Conservation (phyloP, 2,113 vertebrate genomes). For the Machaerirhynchus nigripectus region DNA sequence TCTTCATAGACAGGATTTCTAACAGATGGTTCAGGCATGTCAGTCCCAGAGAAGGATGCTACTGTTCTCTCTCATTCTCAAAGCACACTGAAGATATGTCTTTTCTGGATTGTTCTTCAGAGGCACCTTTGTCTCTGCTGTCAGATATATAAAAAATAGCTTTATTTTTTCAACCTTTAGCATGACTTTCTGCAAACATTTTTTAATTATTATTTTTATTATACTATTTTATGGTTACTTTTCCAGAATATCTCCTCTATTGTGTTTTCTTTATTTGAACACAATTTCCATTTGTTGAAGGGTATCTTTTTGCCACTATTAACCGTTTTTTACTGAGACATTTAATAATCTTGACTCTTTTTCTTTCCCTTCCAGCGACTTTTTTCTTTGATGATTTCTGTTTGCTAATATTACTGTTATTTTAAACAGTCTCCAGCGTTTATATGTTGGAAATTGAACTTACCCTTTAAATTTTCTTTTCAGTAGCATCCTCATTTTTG, state of each 20-base stretch:
- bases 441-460: background rate
- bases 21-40: background rate
- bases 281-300: background rate
- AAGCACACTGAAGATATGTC: background rate
- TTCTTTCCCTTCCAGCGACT: background rate
- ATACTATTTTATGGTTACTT: background rate
- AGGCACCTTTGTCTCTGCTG: background rate
- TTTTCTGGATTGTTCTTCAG: background rate
- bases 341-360: background rate
- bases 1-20: background rate
- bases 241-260: background rate
- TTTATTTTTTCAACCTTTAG: background rate
- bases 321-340: background rate
- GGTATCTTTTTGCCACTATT: background rate
- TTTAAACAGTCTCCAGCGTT: background rate
- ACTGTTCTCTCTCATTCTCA: background rate
- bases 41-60: background rate
- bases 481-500: background rate
- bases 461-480: background rate
- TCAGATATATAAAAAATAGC: background rate
- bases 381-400: background rate
- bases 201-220: background rate
- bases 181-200: background rate
- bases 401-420: background rate
- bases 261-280: background rate